Percentiles rank a stretch among this genome's conserved stretches.
Evolutionary conservation across 2,113 vertebrate species (phyloP).

Genomic region (Rhombomys opimus): DNA sequence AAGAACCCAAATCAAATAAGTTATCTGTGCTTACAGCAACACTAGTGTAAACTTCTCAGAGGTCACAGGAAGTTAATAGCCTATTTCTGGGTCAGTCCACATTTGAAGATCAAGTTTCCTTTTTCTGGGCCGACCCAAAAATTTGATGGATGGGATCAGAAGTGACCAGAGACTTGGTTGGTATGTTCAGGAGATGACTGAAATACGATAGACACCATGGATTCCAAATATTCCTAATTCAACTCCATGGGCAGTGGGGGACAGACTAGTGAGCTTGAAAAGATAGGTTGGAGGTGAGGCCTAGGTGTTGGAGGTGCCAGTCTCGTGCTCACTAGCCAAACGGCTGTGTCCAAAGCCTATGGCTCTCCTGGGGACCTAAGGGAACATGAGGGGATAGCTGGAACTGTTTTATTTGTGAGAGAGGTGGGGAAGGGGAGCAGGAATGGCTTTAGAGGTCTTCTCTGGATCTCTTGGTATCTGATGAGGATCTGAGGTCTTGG

Average conservation of each 20-base stretch:
- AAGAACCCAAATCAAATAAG: not conserved
- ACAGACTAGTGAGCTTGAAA: not conserved
- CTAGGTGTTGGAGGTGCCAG: too few species aligned
- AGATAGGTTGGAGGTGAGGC: not conserved
- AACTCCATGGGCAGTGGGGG: not conserved
- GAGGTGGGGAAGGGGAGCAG: not conserved
- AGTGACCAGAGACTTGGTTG: not conserved
- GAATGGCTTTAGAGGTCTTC: not conserved
- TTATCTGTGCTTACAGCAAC: not conserved
- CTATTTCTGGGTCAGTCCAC: not conserved
- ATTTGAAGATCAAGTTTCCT: not conserved
- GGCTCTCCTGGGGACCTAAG: not conserved
- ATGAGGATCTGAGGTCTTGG: not conserved
- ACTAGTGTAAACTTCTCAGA: not conserved
- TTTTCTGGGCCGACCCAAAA: not conserved
- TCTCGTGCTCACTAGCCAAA: fast-evolving
- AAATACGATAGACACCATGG: not conserved
- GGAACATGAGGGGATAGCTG: fast-evolving
- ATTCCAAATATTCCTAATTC: not conserved
- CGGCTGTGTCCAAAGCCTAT: not conserved
- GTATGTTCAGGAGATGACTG: not conserved
- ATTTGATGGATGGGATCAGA: not conserved
- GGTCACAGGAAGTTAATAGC: not conserved
- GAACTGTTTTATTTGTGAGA: not conserved
- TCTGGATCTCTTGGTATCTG: fast-evolving